A percentile compares a stretch with the other conserved stretches of the same genome.
phyloP scores from a whole-genome alignment of 1,140 invertebrate genomes.

The Leptinotarsa texana region DNA sequence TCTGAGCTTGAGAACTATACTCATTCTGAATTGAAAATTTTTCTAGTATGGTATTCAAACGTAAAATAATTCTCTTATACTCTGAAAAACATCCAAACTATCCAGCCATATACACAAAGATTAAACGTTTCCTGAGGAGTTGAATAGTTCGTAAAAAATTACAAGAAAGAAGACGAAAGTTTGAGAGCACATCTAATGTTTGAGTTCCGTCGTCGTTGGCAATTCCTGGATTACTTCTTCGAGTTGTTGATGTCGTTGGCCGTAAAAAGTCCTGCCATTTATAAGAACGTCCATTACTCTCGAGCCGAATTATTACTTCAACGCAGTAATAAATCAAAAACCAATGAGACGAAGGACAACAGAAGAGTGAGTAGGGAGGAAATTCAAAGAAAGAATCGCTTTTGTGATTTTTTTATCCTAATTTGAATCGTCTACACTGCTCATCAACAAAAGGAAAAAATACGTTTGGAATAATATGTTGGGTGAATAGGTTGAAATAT shows the following conservation, averaged over 20 bases:
- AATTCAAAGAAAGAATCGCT: neutral
- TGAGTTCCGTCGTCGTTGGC: neutral
- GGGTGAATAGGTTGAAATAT: too few relatives aligned
- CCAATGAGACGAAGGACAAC: conserved; percentile 5
- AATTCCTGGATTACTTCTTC: conserved; percentile 13
- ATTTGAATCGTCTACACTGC: too few relatives aligned
- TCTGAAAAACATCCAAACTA: neutral
- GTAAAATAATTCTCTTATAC: neutral
- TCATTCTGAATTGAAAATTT: too few relatives aligned
- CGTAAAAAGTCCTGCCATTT: conserved; percentile 11
- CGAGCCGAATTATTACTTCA: conserved; percentile 18
- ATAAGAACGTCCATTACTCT: conserved; percentile 4
- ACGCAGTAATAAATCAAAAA: conserved; percentile 19
- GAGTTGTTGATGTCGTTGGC: conserved; percentile 9
- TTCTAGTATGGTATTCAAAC: neutral
- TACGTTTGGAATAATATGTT: too few relatives aligned
- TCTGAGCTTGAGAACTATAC: too few relatives aligned
- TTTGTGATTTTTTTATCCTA: neutral
- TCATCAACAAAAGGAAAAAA: too few relatives aligned
- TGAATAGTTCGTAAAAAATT: neutral
- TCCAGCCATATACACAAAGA: neutral
- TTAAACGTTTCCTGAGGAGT: neutral
- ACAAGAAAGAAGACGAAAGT: neutral
- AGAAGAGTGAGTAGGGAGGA: neutral
- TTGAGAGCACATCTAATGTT: neutral